A percentile compares a stretch with the other conserved stretches of the same genome.
Evolutionary conservation across 1,140 invertebrate species (phyloP).

Genomic region (Psilanteris sp.): DNA sequence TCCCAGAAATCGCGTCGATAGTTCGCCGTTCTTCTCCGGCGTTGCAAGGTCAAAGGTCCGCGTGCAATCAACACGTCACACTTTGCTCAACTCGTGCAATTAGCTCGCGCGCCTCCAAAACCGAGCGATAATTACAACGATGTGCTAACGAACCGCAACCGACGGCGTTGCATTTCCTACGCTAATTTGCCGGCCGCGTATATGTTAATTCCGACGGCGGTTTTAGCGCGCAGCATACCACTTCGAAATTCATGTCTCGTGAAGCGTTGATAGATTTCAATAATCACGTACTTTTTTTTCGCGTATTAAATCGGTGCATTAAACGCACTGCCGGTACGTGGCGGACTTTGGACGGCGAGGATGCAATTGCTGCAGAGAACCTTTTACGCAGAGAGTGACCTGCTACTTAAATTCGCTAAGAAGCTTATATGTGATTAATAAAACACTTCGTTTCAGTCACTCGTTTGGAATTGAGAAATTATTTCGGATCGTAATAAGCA

Average conservation of each 20-base stretch:
- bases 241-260: conserved; percentile 24
- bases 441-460: conserved; percentile 18
- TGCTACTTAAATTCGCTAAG: conserved; percentile 48
- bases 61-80: neutral
- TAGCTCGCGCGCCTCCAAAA: neutral
- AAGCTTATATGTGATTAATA: conserved; percentile 35
- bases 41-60: conserved; percentile 6
- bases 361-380: conserved; percentile 54
- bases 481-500: conserved; percentile 20
- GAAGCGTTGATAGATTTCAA: conserved; percentile 33
- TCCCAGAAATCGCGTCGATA: conserved; percentile 10
- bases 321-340: conserved; percentile 16
- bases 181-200: too few relatives aligned
- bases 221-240: too few relatives aligned
- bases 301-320: conserved; percentile 19
- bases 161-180: neutral
- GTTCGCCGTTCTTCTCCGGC: neutral
- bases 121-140: conserved; percentile 1
- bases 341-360: conserved; percentile 50
- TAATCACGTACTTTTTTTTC: conserved; percentile 21
- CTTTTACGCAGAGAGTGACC: conserved; percentile 37
- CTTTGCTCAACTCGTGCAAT: neutral
- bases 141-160: neutral
- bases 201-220: too few relatives aligned
- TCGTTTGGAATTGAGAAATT: conserved; percentile 7